phyloP scores from a whole-genome alignment of 2,113 vertebrate species.

The Oceanites oceanicus region DNA sequence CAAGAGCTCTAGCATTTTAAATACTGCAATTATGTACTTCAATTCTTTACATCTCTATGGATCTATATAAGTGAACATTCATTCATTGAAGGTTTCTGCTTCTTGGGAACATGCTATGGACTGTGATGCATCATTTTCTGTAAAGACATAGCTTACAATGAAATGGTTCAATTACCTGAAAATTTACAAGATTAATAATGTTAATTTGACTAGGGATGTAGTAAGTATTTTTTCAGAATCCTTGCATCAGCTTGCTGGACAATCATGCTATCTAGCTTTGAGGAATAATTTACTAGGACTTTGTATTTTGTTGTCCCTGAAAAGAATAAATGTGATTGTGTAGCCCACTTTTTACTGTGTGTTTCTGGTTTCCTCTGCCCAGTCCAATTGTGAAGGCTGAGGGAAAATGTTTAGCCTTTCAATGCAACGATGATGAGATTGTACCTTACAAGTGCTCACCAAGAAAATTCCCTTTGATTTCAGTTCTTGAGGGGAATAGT shows the following conservation, averaged over 20 bases:
- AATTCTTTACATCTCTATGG: neutral
- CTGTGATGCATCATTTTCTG: neutral
- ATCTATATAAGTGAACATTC: neutral
- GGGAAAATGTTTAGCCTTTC: slow-evolving; percentile 11
- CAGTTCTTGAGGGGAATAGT: neutral
- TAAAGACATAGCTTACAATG: neutral
- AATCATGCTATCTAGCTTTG: neutral
- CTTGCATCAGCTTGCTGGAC: neutral
- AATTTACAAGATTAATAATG: neutral
- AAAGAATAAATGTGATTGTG: neutral
- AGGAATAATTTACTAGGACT: neutral
- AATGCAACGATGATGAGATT: neutral
- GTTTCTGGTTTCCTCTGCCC: neutral
- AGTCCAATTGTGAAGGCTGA: neutral
- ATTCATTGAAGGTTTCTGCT: neutral
- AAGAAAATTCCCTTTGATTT: slow-evolving; percentile 27
- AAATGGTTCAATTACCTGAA: neutral
- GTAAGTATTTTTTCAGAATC: neutral
- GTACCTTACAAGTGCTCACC: neutral
- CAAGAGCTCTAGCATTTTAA: neutral
- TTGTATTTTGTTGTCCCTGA: neutral
- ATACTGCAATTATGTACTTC: neutral
- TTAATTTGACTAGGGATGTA: neutral
- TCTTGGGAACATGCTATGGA: neutral
- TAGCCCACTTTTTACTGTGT: neutral